Conservation (phyloP, 2,113 vertebrate genomes). For the Marmota monax region DNA sequence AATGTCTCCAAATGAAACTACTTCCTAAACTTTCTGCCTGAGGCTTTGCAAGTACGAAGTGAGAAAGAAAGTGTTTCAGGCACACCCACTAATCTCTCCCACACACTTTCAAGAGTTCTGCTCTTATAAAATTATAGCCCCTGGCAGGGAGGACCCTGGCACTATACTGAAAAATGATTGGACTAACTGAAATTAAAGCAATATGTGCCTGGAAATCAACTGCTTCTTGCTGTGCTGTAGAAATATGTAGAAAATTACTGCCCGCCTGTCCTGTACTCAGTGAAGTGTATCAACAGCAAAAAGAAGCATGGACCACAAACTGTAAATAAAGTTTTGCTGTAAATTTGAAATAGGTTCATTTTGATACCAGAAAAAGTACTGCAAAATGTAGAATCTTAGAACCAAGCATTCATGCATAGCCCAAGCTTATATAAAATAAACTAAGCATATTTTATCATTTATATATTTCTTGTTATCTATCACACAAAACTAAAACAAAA, state of each 20-base stretch:
- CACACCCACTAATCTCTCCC: conserved; percentile 79
- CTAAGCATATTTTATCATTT: conserved; percentile 37
- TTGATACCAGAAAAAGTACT: conserved; percentile 29
- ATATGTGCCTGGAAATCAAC: conserved; percentile 82
- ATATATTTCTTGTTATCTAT: conserved; percentile 37
- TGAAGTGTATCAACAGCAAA: conserved; percentile 60
- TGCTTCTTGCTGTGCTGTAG: conserved; percentile 77
- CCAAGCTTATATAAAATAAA: conserved; percentile 40
- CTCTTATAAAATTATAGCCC: conserved; percentile 74
- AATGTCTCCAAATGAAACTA: conserved; percentile 63
- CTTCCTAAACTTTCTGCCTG: conserved; percentile 50
- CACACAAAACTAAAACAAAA: conserved; percentile 52
- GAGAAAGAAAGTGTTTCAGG: conserved; percentile 78
- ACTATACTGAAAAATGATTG: conserved; percentile 78
- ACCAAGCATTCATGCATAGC: conserved; percentile 27
- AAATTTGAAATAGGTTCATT: conserved; percentile 39
- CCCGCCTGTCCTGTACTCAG: conserved; percentile 75
- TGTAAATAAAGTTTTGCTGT: conserved; percentile 25
- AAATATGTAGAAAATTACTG: conserved; percentile 84
- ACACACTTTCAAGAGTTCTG: conserved; percentile 81
- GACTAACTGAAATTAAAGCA: conserved; percentile 64
- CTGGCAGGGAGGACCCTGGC: conserved; percentile 54
- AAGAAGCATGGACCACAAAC: background rate
- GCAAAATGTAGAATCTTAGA: conserved; percentile 53
- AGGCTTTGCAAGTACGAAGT: conserved; percentile 61